Base-by-base conservation (phyloP, 2,797 vertebrate genomes). In the Sphaeramia orbicularis region DNA sequence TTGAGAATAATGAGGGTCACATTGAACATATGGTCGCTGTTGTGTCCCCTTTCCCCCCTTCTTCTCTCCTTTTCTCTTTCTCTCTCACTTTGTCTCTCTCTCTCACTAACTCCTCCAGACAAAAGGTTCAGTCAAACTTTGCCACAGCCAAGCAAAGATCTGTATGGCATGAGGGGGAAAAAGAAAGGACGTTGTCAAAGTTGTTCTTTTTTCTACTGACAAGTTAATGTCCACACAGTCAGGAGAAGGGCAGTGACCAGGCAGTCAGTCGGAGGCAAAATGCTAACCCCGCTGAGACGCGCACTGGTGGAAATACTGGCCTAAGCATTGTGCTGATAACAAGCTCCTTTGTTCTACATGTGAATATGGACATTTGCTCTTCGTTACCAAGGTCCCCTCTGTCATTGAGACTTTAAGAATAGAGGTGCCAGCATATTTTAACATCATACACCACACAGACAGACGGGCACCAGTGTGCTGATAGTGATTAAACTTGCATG, bases 1-100 rank as follows among this genome's bases (percentile, higher is more conserved):
- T 95, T 94, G 94, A 95, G 93, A 95, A 94, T 95, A 95, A 95
- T 95, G 93, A 95, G 94, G 94, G 94, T 95, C 94, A 95, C 94
- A 94, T 94, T 95, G 94, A 95, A 93, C 94, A 95, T 95, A 95
- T 95, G 94, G 94, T 94, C 90, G 90, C 93, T 93, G 94, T 94
- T 94, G 91, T 91, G 91, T 92, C 89, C 92, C 89, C 83, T 91
- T 87, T 88, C 85, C 86, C 83, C 90, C 88, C 88, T 84, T 89
- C 84, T 89, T 84, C 83, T 87, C 83, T 85, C 83, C 78, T 81
- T 81, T 70, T 76, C 82, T 76, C 73, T 82, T 73, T 78, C 68
- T 72, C 65, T 64, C 57, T 66, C 73, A 72, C 54, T 73, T 74
- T 80, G 49, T 67, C 32, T 62, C 58, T 71, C 71, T 47, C 74